phyloP scores from a whole-genome alignment of 2,113 vertebrate species.

The Grammomys surdaster region DNA sequence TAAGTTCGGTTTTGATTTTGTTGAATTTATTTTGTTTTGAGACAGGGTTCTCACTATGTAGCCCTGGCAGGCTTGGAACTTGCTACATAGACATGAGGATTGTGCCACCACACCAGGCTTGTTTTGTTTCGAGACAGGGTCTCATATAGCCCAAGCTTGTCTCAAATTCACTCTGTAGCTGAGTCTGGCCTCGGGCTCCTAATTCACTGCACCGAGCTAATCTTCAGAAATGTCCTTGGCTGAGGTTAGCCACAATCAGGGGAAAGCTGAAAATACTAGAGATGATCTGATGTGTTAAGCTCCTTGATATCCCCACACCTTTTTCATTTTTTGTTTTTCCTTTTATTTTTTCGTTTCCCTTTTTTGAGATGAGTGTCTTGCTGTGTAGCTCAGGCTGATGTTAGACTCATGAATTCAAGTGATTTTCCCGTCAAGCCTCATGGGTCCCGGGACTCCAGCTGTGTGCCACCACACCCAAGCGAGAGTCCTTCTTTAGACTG shows the following conservation, averaged over 20 bases:
- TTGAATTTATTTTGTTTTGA: not conserved
- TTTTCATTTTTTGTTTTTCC: not conserved
- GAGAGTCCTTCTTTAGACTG: not conserved
- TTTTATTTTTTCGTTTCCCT: not conserved
- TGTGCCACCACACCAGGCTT: too few relatives aligned
- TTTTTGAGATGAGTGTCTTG: not conserved
- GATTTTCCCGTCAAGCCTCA: not conserved
- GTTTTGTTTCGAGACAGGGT: not conserved
- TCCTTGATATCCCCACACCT: not conserved
- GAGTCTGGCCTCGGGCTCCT: not conserved
- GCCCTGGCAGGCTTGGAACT: not conserved
- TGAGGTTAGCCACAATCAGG: not conserved
- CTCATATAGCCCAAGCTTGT: not conserved
- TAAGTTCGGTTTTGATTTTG: not conserved
- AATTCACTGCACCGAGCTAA: not conserved
- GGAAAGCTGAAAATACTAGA: not conserved
- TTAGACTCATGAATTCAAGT: not conserved
- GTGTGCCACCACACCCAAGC: not conserved
- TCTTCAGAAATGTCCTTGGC: slow-evolving; percentile 46
- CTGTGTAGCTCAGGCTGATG: not conserved
- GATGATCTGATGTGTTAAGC: not conserved
- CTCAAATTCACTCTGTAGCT: not conserved
- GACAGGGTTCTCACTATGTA: not conserved
- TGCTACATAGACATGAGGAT: too few relatives aligned
- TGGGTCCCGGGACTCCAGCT: not conserved